Conservation (phyloP, 2,888 invertebrate species). For the Eulithis prunata region DNA sequence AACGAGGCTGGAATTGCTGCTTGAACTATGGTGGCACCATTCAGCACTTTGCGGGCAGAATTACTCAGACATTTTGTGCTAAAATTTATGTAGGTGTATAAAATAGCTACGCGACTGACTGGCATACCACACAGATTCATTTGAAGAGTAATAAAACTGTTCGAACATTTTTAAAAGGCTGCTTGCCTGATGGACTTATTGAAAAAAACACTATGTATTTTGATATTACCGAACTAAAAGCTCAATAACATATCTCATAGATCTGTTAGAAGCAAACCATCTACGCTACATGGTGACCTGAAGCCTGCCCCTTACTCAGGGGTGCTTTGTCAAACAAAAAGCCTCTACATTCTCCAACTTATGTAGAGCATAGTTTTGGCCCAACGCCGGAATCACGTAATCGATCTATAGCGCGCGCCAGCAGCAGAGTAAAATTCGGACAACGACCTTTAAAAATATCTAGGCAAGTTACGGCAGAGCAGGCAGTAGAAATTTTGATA, state of each 20-base stretch:
- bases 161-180: too few species aligned
- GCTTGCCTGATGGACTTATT: too few species aligned
- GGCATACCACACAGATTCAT: too few species aligned
- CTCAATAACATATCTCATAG: too few species aligned
- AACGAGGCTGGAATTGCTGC: constrained; percentile 13
- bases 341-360: constrained; percentile 38
- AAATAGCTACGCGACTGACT: too few species aligned
- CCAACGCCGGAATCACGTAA: constrained; percentile 37
- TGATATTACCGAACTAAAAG: too few species aligned
- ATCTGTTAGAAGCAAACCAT: not conserved
- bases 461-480: not conserved
- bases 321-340: constrained; percentile 37
- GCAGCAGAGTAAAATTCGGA: constrained; percentile 14
- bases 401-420: constrained; percentile 37
- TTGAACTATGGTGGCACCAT: not conserved
- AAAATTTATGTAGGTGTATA: not conserved
- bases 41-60: not conserved
- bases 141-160: too few species aligned
- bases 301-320: constrained; percentile 14
- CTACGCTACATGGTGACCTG: not conserved
- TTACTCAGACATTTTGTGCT: not conserved
- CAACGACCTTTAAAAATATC: constrained; percentile 23
- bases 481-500: not conserved
- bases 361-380: constrained; percentile 41
- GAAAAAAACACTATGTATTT: too few species aligned